These are phyloP conservation scores for Plemyria rubiginata DNA, from an alignment of 2,888 invertebrate genomes.

Conservation along the genomic window DNA sequence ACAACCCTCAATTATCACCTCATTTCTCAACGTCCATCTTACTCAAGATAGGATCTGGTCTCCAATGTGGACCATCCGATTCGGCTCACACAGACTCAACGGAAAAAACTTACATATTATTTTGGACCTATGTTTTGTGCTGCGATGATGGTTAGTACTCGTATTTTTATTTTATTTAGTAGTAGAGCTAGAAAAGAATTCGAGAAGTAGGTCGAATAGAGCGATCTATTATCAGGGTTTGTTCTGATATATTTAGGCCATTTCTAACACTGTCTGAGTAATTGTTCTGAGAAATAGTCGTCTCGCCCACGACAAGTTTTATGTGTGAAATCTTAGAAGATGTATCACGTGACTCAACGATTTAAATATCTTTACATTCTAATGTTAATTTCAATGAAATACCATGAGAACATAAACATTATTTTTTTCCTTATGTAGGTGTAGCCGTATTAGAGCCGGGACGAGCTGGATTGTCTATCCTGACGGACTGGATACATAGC, in stretches of 20 bases:
- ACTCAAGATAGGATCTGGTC: slow-evolving; percentile 32
- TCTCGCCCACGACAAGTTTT: slow-evolving; percentile 1
- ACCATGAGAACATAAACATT: no score
- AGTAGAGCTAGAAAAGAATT: no score
- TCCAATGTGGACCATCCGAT: slow-evolving; percentile 4
- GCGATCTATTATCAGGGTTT: background rate
- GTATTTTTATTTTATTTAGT: background rate
- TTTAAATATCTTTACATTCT: background rate
- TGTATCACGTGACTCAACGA: background rate
- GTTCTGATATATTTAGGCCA: slow-evolving; percentile 37
- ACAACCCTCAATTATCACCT: slow-evolving; percentile 51
- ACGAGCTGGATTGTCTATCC: no score
- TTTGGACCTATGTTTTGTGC: no score
- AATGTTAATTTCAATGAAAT: no score
- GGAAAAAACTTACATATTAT: background rate
- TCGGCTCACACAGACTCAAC: background rate
- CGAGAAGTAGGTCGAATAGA: background rate
- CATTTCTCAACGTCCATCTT: slow-evolving; percentile 53
- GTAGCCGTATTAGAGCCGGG: no score
- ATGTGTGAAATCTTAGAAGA: background rate
- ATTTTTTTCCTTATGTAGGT: no score
- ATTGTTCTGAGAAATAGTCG: slow-evolving; percentile 35
- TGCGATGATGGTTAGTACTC: no score
- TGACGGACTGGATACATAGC: no score
- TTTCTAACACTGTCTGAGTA: slow-evolving; percentile 29